Conservation (phyloP, 2,113 vertebrate species). For the Natator depressus region DNA sequence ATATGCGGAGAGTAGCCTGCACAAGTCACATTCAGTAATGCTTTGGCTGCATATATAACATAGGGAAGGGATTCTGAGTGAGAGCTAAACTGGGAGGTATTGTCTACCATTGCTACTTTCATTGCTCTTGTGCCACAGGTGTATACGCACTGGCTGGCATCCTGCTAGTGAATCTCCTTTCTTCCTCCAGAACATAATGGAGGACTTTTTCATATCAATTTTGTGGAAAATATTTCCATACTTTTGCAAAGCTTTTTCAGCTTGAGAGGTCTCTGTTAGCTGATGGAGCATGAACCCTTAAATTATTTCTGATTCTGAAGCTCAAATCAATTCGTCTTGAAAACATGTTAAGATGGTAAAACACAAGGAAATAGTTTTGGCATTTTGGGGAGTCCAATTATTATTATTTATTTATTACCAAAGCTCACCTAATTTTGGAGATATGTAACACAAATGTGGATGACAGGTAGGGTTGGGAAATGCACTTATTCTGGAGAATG, state of each 20-base stretch:
- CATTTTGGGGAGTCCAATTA: not conserved
- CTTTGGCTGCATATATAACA: not conserved
- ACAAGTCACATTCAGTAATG: rapidly evolving
- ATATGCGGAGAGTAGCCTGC: not conserved
- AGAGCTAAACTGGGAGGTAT: not conserved
- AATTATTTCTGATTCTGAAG: not conserved
- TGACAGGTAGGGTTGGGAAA: not conserved
- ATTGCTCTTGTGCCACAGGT: not conserved
- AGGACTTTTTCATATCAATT: not conserved
- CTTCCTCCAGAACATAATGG: not conserved
- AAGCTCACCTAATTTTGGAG: not conserved
- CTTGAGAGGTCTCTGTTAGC: not conserved
- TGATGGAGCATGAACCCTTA: not conserved
- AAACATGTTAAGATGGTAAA: not conserved
- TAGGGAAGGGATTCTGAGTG: not conserved
- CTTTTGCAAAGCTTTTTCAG: not conserved
- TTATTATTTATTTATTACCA: not conserved
- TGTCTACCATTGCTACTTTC: not conserved
- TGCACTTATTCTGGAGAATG: not conserved
- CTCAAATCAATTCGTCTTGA: not conserved
- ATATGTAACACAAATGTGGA: not conserved
- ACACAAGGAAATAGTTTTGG: not conserved
- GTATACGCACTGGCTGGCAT: not conserved
- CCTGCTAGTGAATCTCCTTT: not conserved
- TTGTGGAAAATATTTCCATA: not conserved